phyloP scores from a whole-genome alignment of 1,140 invertebrate species.

The Ostrea denselamellosa region DNA sequence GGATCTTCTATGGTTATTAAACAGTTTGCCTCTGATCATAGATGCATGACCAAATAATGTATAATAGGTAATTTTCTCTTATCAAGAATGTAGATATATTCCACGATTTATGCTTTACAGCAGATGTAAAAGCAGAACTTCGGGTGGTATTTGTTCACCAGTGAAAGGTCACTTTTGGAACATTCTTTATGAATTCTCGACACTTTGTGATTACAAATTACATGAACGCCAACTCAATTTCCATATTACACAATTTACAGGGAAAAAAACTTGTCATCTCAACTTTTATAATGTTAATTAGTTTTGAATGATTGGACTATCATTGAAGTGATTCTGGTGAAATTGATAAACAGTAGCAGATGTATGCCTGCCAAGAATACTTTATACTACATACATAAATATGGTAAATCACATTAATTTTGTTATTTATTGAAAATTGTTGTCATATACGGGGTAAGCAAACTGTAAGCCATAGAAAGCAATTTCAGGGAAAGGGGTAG shows the following conservation, averaged over 20 bases:
- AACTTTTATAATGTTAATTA: background rate
- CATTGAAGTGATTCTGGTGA: too few species aligned
- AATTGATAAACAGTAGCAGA: too few species aligned
- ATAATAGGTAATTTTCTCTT: conserved; percentile 31
- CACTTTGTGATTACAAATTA: background rate
- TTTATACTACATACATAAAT: too few species aligned
- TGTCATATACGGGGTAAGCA: too few species aligned
- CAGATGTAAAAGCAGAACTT: background rate
- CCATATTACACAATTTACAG: background rate
- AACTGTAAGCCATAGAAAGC: too few species aligned
- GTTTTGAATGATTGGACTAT: too few species aligned
- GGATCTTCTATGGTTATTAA: conserved; percentile 12
- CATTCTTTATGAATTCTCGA: background rate
- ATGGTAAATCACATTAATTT: too few species aligned
- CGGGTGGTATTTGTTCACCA: background rate
- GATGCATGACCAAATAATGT: conserved; percentile 17
- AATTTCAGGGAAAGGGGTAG: too few species aligned
- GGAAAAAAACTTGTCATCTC: background rate
- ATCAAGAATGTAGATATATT: conserved; percentile 27
- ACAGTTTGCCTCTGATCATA: conserved; percentile 18
- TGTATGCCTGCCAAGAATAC: too few species aligned
- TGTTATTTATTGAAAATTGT: too few species aligned
- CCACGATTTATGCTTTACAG: background rate
- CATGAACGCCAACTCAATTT: background rate
- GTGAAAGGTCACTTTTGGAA: background rate